Evolutionary conservation across 2,888 invertebrate species (phyloP).

Genomic region (Anarsia innoxiella): DNA sequence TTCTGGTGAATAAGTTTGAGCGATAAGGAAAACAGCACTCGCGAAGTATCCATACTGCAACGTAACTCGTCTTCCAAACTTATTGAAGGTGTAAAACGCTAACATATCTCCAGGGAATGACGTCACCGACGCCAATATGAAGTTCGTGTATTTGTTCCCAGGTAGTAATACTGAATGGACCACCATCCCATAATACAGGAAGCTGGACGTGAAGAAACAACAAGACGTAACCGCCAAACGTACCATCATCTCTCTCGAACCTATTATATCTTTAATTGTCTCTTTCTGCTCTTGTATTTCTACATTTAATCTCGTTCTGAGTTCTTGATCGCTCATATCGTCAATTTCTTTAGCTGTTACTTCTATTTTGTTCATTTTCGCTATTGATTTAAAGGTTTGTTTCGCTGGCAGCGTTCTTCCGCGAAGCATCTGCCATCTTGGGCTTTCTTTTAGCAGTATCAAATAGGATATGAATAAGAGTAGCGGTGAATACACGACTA

Average conservation of each 20-base stretch:
- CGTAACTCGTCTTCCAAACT: conserved; percentile 44
- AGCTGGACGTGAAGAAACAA: conserved; percentile 53
- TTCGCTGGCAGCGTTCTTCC: conserved; percentile 45
- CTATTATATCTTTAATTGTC: conserved; percentile 39
- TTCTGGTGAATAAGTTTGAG: conserved; percentile 41
- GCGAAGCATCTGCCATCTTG: conserved; percentile 52
- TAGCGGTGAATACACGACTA: conserved; percentile 44
- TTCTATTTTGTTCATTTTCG: conserved; percentile 41
- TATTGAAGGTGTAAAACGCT: conserved; percentile 43
- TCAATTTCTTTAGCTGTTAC: conserved; percentile 37
- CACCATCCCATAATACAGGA: conserved; percentile 49
- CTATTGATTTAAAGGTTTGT: conserved; percentile 34
- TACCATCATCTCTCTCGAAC: conserved; percentile 49
- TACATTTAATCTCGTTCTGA: conserved; percentile 40
- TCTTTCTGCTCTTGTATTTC: conserved; percentile 45
- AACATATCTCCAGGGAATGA: conserved; percentile 56
- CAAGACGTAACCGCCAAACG: conserved; percentile 43
- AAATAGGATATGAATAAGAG: conserved; percentile 38
- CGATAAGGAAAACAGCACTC: conserved; percentile 42
- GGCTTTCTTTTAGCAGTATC: conserved; percentile 44
- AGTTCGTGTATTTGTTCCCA: conserved; percentile 56
- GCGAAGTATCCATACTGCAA: conserved; percentile 44
- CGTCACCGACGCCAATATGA: conserved; percentile 42
- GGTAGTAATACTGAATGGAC: conserved; percentile 50
- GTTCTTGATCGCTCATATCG: conserved; percentile 37